Evolutionary conservation across 2,888 invertebrate genomes (phyloP), one percentile per base, ranked within the genome.

Genomic region (Lasioglossum marginatum): DNA sequence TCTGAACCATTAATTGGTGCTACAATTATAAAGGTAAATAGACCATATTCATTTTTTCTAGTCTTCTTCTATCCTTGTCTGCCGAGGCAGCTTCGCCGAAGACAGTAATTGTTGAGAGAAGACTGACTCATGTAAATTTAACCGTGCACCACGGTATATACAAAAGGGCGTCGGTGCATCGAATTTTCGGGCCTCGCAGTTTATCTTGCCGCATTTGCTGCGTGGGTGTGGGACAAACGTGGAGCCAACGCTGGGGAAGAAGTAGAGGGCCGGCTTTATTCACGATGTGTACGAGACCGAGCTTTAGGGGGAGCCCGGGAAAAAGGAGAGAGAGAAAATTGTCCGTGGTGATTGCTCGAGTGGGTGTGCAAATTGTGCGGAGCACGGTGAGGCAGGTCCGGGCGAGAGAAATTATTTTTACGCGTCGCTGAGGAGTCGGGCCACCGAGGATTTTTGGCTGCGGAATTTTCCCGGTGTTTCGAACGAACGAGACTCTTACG

Each of bases 161-260:
- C 86, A 87, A 89, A 86, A 82, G 88, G 90, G 77, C 75, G 79
- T 75, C 75, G 79, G 78, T 85, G 82, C 85, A 91, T 91, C 84
- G 89, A 91, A 90, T 91, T 92, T 70, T 91, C 87, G 77, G 87
- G 88, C 87, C 87, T 89, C 75, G 87, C 89, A 90, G 91, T 91
- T 91, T 91, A 91, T 91, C 91, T 91, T 90, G 91, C 82, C 77
- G 89, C 90, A 85, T 89, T 91, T 84, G 86, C 89, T 23, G 16
- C 43, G 40, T 16, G 37, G 43, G 48, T 31, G 60, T 27, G 70
- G 19, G 31, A 63, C 63, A 31, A 63, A 63, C 63, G 57, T 4
- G 57, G 57, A 57, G 12, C n/a, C n/a, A n/a, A 63, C 31, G 68
- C 19, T 19, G 34, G 68, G 23, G 27, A 68, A 68, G 84, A 77